Evolutionary conservation across 2,113 vertebrate genomes (phyloP).

Genomic region (Danionella cerebrum): DNA sequence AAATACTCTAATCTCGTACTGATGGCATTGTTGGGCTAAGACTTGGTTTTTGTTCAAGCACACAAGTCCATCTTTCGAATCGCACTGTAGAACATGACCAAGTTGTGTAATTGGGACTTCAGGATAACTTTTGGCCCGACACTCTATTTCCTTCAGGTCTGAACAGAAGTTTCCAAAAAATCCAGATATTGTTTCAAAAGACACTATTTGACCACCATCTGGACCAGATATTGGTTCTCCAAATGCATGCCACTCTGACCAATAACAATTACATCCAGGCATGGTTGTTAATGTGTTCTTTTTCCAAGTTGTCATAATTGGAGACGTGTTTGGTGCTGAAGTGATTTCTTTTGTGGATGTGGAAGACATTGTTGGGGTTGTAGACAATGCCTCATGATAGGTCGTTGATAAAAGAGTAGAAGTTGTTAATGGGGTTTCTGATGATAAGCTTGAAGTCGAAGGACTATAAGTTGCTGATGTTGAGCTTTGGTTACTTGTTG

Average conservation of each 20-base stretch:
- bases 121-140: constrained; percentile 19
- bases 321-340: neutral
- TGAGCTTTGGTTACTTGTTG: neutral
- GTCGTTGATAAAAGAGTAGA: neutral
- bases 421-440: too few relatives aligned
- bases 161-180: neutral
- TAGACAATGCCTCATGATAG: neutral
- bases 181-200: constrained; percentile 11
- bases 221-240: constrained; percentile 11
- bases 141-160: neutral
- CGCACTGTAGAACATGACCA: constrained; percentile 28
- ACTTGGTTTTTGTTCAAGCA: constrained; percentile 51
- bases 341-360: neutral
- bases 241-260: constrained; percentile 18
- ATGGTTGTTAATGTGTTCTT: neutral
- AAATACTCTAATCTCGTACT: constrained; percentile 30
- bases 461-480: accelerated
- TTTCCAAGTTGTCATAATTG: neutral
- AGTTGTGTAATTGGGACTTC: neutral
- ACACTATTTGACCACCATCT: constrained; percentile 14
- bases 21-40: constrained; percentile 36
- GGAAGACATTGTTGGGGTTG: neutral
- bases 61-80: constrained; percentile 22
- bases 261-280: neutral
- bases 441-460: too few relatives aligned